Evolutionary conservation across 1,140 invertebrate species (phyloP).

Genomic region (Formica exsecta): DNA sequence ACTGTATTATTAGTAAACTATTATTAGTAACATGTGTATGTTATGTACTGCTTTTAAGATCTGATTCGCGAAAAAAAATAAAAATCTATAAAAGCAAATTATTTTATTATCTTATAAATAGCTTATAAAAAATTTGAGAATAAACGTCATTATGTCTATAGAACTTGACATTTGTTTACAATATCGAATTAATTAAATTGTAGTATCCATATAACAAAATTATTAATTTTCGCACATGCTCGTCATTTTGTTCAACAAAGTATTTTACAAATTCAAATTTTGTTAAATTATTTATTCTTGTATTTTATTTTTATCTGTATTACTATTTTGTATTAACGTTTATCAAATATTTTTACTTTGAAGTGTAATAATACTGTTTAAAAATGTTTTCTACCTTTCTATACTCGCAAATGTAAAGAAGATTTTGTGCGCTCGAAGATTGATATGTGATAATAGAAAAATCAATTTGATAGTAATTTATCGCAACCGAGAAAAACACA

Average conservation of each 20-base stretch:
- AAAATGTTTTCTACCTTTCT: neutral
- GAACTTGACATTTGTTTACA: neutral
- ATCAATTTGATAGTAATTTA: conserved; percentile 17
- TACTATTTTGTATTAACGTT: neutral
- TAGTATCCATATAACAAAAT: neutral
- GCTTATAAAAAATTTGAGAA: neutral
- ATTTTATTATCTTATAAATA: neutral
- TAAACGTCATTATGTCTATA: neutral
- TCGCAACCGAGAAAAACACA: neutral
- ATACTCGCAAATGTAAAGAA: neutral
- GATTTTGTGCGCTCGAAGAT: neutral
- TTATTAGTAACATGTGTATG: neutral
- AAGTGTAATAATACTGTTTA: neutral
- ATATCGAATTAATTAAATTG: neutral
- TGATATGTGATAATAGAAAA: neutral
- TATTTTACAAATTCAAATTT: neutral
- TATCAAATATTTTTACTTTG: neutral
- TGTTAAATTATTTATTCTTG: neutral
- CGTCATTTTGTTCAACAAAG: neutral
- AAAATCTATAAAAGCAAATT: neutral
- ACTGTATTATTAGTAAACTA: neutral
- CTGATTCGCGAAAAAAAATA: neutral
- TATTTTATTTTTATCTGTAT: neutral
- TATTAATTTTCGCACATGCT: neutral
- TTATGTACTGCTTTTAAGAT: too few species aligned